Evolutionary conservation across 2,113 vertebrate species (phyloP), one percentile per base, ranked within the genome.

Genomic region (Empidonax traillii): DNA sequence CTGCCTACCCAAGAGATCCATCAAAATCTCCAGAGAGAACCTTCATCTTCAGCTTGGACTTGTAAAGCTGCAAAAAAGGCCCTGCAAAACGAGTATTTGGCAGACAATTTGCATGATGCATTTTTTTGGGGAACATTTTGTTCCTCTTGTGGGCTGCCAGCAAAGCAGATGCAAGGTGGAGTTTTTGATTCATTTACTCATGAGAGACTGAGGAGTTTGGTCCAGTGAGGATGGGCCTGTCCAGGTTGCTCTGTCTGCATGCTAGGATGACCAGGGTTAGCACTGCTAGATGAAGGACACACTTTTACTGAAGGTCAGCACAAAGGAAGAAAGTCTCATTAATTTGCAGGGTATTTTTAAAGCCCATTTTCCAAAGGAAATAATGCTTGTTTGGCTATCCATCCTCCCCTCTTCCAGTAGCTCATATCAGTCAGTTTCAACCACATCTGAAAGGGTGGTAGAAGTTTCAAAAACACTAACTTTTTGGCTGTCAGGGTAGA

Each of bases 91-190:
- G 95, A 92, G 24, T 86, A 88, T 83, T 92, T 93, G 75, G 72
- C 87, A 94, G 84, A 91, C 11, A n/a, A 81, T 80, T 77, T 87
- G 55, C 55, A 87, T 72, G 66, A 88, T 86, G 28, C 14, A 65
- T 92, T 94, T 90, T 85, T 92, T 85, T 77, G 83, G 86, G 88
- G 88, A 96, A 93, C 59, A 90, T 75, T 88, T 84, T 92, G 79
- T 79, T 93, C 69, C 31, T 92, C 39, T 82, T 52, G 44, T 6
- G 10, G 65, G 37, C 49, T 92, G 88, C 86, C 77, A 90, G 68
- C 53, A 92, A 93, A 90, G 52, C 76, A 93, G 80, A 84, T 89
- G 74, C 86, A 88, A 95, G 83, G 83, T 93, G 85, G 83, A 69
- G 56, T 65, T 90, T 90, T 96, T 84, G 41, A 84, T 92, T 93